Base-by-base conservation (phyloP, 2,888 invertebrate species). In the Pandemis cinnamomeana region DNA sequence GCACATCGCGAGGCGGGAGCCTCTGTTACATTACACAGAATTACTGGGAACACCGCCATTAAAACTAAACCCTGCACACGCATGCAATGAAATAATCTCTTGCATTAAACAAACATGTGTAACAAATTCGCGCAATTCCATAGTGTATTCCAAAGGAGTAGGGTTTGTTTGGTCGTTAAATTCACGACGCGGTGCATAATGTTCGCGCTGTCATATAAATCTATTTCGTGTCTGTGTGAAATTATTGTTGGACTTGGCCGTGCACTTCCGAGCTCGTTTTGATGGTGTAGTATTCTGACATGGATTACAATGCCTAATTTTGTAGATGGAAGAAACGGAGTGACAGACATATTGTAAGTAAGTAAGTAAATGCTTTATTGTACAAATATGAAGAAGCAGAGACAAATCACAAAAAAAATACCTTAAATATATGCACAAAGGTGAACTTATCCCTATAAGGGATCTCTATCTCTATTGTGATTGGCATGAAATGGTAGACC, bases 11-110 rank as follows among this genome's bases (percentile, higher is more conserved):
- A 62, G 63, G 72, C 63, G 62, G 6, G 7, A 41, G 13, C 41
- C 67, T 27, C 63, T 41, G 72, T 36, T 55, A 46, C 72, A 63
- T 63, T 73, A 66, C 69, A 48, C 64, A 61, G 42, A 73, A 70
- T 73, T 60, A 64, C 69, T 70, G 64, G 51, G 60, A 68, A 69
- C 62, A 68, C 48, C 27, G 41, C 69, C 69, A 70, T 73, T 73
- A 73, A 73, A 73, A 66, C 73, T 70, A 70, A 69, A 73, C 60
- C 73, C 58, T 58, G 72, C 68, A 72, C 27, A 71, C 71, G 58
- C 69, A 66, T 73, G 73, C 73, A 70, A 60, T 44, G 68, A 11
- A 58, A 73, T 73, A 69, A 73, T 73, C 69, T 68, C 58, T 53
- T 69, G 72, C 69, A 70, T 67, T 53, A 67, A 53, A 53, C 64